A percentile compares a stretch with the other conserved stretches of the same genome.
These are phyloP conservation scores for Rhinella marina DNA, from an alignment of 2,797 vertebrate species.

Conservation along the genomic window DNA sequence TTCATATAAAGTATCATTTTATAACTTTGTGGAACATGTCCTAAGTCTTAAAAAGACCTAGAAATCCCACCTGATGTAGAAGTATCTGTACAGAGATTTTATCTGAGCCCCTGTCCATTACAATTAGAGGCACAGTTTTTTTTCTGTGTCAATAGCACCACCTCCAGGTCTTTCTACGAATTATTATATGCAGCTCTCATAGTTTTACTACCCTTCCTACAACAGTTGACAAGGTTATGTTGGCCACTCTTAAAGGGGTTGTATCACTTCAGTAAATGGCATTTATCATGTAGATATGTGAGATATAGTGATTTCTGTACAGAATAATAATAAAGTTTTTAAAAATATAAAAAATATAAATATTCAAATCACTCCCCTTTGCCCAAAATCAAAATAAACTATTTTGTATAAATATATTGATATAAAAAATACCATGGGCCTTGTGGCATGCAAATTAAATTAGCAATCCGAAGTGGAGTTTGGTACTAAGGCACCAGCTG, in stretches of 20 bases:
- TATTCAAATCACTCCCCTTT: too few relatives aligned
- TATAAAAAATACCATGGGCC: too few relatives aligned
- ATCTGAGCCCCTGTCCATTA: not conserved
- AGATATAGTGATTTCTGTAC: too few relatives aligned
- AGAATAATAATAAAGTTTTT: too few relatives aligned
- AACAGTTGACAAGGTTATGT: not conserved
- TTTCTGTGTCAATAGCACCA: constrained; percentile 20
- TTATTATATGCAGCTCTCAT: not conserved
- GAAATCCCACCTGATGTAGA: not conserved
- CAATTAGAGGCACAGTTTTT: not conserved
- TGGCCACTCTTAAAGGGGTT: not conserved
- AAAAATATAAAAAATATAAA: too few relatives aligned
- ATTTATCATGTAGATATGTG: too few relatives aligned
- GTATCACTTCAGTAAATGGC: too few relatives aligned
- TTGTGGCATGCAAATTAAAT: too few relatives aligned
- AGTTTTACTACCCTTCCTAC: not conserved
- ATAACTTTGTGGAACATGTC: not conserved
- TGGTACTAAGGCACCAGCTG: too few relatives aligned
- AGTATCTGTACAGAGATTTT: not conserved
- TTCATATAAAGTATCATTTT: not conserved
- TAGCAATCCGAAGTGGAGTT: too few relatives aligned
- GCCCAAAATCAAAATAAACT: too few relatives aligned
- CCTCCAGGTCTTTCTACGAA: constrained; percentile 19
- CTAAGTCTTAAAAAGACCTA: not conserved
- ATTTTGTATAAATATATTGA: too few relatives aligned